A percentile compares a stretch with the other conserved stretches of the same genome.
These are phyloP conservation scores for Caradrina clavipalpis DNA, from an alignment of 2,888 invertebrate species.

Conservation along the genomic window DNA sequence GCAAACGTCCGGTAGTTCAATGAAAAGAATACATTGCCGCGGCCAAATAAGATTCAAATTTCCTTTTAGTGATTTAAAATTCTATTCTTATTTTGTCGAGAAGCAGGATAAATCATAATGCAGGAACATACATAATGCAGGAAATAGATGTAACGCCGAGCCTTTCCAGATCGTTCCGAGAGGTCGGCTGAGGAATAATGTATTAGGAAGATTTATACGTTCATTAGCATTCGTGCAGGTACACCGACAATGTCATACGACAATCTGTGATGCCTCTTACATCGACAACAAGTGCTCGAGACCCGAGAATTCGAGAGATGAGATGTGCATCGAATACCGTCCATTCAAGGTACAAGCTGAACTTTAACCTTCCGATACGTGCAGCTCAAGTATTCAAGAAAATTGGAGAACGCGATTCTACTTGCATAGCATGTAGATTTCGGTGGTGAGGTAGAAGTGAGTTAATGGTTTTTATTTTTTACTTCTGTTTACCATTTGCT, in stretches of 20 bases:
- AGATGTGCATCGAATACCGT: conserved; percentile 74
- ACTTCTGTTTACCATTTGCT: conserved; percentile 69
- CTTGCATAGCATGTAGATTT: neutral
- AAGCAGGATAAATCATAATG: conserved; percentile 58
- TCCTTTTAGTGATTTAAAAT: conserved; percentile 25
- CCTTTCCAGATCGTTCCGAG: conserved; percentile 72
- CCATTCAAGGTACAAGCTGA: conserved; percentile 70
- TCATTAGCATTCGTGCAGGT: conserved; percentile 79
- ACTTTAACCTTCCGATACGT: conserved; percentile 67
- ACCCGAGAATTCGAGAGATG: conserved; percentile 66
- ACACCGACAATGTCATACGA: conserved; percentile 79
- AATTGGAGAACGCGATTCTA: conserved; percentile 1
- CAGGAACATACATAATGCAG: conserved; percentile 66
- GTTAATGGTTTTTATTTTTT: conserved; percentile 51
- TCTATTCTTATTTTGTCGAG: conserved; percentile 31
- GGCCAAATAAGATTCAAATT: conserved; percentile 10
- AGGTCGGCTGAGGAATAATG: conserved; percentile 74
- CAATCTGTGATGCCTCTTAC: conserved; percentile 78
- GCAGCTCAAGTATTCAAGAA: conserved; percentile 27
- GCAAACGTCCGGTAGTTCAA: conserved; percentile 19
- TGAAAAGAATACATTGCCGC: conserved; percentile 21
- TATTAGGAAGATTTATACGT: conserved; percentile 69
- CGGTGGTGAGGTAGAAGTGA: conserved; percentile 21
- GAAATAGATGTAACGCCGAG: conserved; percentile 66
- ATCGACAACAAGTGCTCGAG: conserved; percentile 62